phyloP scores from a whole-genome alignment of 2,888 invertebrate species.

The Pseudanteris insignis region DNA sequence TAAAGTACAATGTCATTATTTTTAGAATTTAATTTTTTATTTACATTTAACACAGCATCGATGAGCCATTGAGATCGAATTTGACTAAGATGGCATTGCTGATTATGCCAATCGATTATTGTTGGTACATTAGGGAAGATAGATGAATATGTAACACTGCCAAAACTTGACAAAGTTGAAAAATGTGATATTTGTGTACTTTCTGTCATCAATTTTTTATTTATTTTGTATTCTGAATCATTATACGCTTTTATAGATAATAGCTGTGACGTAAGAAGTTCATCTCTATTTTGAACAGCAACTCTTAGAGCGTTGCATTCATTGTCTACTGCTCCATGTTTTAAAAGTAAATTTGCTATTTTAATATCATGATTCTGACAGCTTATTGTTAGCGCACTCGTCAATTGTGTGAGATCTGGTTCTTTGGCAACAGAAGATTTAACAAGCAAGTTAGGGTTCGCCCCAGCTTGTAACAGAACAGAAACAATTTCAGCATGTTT shows the following conservation, averaged over 20 bases:
- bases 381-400: constrained; percentile 74
- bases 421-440: constrained; percentile 68
- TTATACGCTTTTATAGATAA: constrained; percentile 89
- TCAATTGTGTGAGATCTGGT: constrained; percentile 55
- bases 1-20: constrained; percentile 81
- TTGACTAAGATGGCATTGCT: constrained; percentile 75
- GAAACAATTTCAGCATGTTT: constrained; percentile 78
- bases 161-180: constrained; percentile 68
- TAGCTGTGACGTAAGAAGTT: constrained; percentile 79
- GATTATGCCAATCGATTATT: constrained; percentile 92
- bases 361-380: constrained; percentile 75
- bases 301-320: constrained; percentile 83
- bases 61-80: constrained; percentile 85
- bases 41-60: constrained; percentile 84
- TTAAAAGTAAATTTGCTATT: constrained; percentile 80
- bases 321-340: constrained; percentile 87
- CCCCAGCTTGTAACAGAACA: constrained; percentile 78
- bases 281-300: constrained; percentile 79
- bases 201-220: constrained; percentile 84
- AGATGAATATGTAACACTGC: constrained; percentile 78
- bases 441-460: constrained; percentile 81
- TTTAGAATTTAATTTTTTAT: constrained; percentile 75
- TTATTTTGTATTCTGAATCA: constrained; percentile 92
- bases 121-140: constrained; percentile 86
- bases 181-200: constrained; percentile 70